Evolutionary conservation across 1,140 invertebrate species (phyloP).

Genomic region (Sinella curviseta): DNA sequence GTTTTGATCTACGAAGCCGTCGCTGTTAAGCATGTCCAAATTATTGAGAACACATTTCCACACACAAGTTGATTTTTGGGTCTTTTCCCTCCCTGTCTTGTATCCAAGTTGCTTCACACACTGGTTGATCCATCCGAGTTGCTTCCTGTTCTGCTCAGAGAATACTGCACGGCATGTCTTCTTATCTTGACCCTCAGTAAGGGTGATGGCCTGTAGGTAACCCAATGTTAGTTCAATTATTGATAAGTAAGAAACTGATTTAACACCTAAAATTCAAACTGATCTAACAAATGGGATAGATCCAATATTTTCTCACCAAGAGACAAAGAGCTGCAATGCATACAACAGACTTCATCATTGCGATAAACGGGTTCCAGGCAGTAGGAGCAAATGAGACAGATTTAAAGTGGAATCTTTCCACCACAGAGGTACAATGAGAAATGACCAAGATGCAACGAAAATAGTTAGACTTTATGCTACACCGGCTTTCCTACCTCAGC

Average conservation of each 20-base stretch:
- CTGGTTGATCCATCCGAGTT: background rate
- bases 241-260: background rate
- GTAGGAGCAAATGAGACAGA: no score
- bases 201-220: background rate
- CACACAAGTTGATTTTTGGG: conserved; percentile 16
- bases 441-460: no score
- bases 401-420: no score
- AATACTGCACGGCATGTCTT: background rate
- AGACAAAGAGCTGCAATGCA: no score
- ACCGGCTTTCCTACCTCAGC: no score
- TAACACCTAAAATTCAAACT: background rate
- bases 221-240: no score
- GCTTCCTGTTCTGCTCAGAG: background rate
- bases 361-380: no score
- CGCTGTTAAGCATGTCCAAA: background rate
- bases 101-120: conserved; percentile 13
- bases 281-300: background rate
- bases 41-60: conserved; percentile 11
- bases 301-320: background rate
- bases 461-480: no score
- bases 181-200: background rate
- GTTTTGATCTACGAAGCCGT: background rate
- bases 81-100: background rate
- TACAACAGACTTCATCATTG: no score
- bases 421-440: no score